Percentiles rank a stretch among this genome's conserved stretches.
phyloP scores from a whole-genome alignment of 1,140 invertebrate genomes.

The Ceratoteleas bidentatus region DNA sequence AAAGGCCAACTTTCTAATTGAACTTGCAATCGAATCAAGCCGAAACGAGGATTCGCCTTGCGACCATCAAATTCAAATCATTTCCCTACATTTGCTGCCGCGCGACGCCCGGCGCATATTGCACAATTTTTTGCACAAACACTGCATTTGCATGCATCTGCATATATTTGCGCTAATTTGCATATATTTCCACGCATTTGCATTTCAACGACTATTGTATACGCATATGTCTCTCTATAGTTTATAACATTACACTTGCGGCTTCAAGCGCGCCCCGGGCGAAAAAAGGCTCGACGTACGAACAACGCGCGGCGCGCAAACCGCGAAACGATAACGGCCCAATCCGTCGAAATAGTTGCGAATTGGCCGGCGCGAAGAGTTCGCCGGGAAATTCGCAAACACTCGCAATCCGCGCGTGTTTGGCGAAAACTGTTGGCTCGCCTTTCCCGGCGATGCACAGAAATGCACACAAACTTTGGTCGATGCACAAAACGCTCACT shows the following conservation, averaged over 20 bases:
- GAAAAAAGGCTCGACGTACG: background rate
- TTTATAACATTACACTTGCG: background rate
- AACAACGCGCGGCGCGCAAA: background rate
- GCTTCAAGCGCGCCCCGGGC: background rate
- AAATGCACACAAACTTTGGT: too few species aligned
- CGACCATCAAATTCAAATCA: too few species aligned
- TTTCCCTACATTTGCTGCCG: too few species aligned
- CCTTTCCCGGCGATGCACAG: too few species aligned
- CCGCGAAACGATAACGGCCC: background rate
- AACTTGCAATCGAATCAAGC: too few species aligned
- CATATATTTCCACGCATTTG: background rate
- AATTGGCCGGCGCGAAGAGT: too few species aligned
- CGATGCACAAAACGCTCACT: too few species aligned
- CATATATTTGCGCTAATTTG: background rate
- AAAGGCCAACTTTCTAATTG: constrained; percentile 5
- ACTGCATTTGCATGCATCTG: background rate
- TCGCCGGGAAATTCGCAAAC: too few species aligned
- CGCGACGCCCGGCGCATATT: background rate
- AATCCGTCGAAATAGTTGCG: too few species aligned
- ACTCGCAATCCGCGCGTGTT: too few species aligned
- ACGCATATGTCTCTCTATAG: background rate
- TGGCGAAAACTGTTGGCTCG: too few species aligned
- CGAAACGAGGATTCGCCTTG: too few species aligned
- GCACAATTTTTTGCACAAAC: background rate
- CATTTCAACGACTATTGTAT: background rate